Base-by-base conservation (phyloP, 2,888 invertebrate species). In the Tiliacea aurago region DNA sequence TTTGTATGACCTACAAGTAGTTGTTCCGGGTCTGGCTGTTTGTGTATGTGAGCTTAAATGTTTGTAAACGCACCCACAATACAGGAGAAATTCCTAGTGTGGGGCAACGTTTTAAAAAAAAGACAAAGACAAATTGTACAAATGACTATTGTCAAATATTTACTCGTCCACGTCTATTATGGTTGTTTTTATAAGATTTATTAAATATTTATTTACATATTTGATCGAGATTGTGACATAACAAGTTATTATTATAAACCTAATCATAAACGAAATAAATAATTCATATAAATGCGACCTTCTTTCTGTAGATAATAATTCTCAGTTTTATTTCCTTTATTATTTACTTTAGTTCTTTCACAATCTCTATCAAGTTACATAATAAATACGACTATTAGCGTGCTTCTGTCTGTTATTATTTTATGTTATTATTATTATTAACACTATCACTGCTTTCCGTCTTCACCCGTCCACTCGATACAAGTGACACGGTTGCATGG, bases 381-480 rank as follows among this genome's bases (percentile, higher is more conserved):
- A 59, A 45, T 72, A 51, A 80, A 67, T 64, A 37, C 4, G 47
- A 81, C 84, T 83, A 73, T 86, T 89, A 90, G 90, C 85, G 84
- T 90, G 94, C 94, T 95, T 95, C 88, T 92, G 93, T 94, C 90
- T 93, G 92, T 93, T 75, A 88, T 90, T 90, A 87, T 90, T 90
- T 88, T 89, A 81, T 91, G 86, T 84, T 86, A 64, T 74, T 61
- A 58, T 62, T 70, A 58, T 70, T 71, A 56, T 56, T 78, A 37
- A 5, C 82, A 87, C 82, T 83, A 73, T 85, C 82, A 79, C 80
- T 80, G 82, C 78, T 86, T 76, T 62, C 81, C 49, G 63, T 77
- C 79, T 86, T 81, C 86, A 82, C 74, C 72, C 63, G 81, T 71
- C 59, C 78, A 68, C 76, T 70, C 62, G 15, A 59, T 72, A 78